Percentiles rank a stretch among this genome's conserved stretches.
Conservation (phyloP, 2,888 invertebrate species). For the Mactromeris polynyma region DNA sequence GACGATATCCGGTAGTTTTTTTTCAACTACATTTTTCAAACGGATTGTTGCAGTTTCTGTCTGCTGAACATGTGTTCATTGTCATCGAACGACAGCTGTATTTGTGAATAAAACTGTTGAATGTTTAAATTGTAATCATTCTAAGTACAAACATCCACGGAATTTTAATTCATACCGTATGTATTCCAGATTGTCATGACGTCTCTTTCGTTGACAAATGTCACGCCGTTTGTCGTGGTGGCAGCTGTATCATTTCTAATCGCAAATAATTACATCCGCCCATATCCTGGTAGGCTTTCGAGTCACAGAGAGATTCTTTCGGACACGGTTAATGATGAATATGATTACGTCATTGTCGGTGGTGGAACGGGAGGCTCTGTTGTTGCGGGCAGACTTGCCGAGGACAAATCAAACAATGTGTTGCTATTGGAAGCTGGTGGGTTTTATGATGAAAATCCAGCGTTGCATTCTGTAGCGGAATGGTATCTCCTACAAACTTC, state of each 20-base stretch:
- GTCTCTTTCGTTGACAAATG: neutral
- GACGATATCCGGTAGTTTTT: too few species aligned
- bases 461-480: constrained; percentile 87
- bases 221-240: neutral
- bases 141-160: too few species aligned
- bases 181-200: neutral
- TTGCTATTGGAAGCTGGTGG: constrained; percentile 87
- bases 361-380: constrained; percentile 88
- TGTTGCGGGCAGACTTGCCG: constrained; percentile 87
- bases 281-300: neutral
- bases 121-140: too few species aligned
- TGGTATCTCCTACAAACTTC: constrained; percentile 82
- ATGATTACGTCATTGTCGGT: constrained; percentile 81
- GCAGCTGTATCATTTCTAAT: neutral
- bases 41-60: too few species aligned
- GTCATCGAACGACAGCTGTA: too few species aligned
- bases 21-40: too few species aligned
- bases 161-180: too few species aligned
- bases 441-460: constrained; percentile 85
- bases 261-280: neutral
- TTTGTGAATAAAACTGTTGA: too few species aligned
- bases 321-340: neutral
- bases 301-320: neutral
- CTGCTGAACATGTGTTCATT: too few species aligned
- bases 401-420: constrained; percentile 80